A percentile compares a stretch with the other conserved stretches of the same genome.
Conservation (phyloP, 2,113 vertebrate genomes). For the Dunckerocampus dactyliophorus region DNA sequence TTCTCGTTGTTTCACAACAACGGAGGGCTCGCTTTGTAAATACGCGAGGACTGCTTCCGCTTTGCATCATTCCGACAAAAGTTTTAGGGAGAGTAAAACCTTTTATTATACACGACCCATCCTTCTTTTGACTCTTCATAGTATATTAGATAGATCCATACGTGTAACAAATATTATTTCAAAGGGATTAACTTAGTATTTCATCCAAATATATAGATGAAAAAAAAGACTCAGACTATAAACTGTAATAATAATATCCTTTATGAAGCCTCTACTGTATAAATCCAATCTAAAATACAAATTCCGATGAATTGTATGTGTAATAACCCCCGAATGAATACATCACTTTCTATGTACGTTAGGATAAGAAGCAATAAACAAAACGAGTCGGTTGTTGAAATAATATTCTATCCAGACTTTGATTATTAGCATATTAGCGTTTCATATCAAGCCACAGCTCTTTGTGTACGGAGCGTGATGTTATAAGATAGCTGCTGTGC, state of each 20-base stretch:
- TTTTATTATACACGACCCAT: constrained; percentile 59
- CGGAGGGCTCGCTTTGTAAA: constrained; percentile 27
- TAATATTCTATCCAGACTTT: constrained; percentile 42
- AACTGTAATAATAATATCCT: constrained; percentile 48
- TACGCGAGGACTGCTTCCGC: constrained; percentile 45
- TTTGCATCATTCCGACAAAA: no score
- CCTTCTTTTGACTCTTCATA: constrained; percentile 46
- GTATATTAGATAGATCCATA: constrained; percentile 68
- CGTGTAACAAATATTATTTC: constrained; percentile 65
- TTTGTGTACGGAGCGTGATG: background rate
- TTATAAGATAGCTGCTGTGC: constrained; percentile 30
- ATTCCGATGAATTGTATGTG: constrained; percentile 35
- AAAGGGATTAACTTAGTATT: constrained; percentile 60
- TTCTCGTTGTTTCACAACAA: constrained; percentile 52
- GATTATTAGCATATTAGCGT: constrained; percentile 33
- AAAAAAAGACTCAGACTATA: constrained; percentile 56
- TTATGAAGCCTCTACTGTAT: constrained; percentile 56
- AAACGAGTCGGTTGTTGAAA: constrained; percentile 42
- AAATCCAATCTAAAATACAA: constrained; percentile 43
- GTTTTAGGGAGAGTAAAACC: constrained; percentile 27
- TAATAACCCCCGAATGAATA: constrained; percentile 41
- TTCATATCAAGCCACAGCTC: background rate
- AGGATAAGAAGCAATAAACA: constrained; percentile 69
- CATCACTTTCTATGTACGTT: constrained; percentile 55
- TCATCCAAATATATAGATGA: constrained; percentile 61